Conservation (phyloP, 2,888 invertebrate species). For the Pristionchus fissidentatus region DNA sequence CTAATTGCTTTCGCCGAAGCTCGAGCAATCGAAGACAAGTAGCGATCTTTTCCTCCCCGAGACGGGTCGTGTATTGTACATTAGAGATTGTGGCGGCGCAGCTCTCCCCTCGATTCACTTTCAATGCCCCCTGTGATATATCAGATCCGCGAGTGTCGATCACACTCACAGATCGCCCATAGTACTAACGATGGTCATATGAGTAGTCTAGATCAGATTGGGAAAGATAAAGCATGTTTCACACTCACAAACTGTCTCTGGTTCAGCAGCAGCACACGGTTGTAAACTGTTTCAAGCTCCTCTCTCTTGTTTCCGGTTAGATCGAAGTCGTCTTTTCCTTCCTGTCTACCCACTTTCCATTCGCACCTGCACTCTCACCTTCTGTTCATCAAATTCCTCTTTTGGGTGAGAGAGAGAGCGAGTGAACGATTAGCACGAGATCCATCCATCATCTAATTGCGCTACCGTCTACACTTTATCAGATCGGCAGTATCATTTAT, state of each 20-base stretch:
- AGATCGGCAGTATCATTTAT: slow-evolving; percentile 31
- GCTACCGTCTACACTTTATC: background rate
- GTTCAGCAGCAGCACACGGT: background rate
- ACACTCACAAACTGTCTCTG: background rate
- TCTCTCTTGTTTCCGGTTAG: slow-evolving; percentile 44
- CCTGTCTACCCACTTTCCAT: slow-evolving; percentile 17
- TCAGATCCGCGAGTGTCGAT: background rate
- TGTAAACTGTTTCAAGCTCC: slow-evolving; percentile 12
- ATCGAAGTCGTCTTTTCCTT: slow-evolving; percentile 31
- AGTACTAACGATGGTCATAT: slow-evolving; percentile 3
- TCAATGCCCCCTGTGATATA: slow-evolving; percentile 42
- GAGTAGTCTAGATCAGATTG: slow-evolving; percentile 32
- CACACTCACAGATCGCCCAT: background rate
- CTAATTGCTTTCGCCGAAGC: slow-evolving; percentile 41
- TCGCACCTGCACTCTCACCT: slow-evolving; percentile 12
- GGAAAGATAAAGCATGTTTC: slow-evolving; percentile 36
- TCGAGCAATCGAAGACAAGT: background rate
- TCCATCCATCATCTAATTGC: background rate
- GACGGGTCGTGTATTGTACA: slow-evolving; percentile 4
- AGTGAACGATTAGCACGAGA: slow-evolving; percentile 28
- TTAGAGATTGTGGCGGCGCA: background rate
- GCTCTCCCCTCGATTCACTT: slow-evolving; percentile 4
- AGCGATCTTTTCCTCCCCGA: background rate
- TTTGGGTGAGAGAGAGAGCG: background rate
- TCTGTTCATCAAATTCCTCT: slow-evolving; percentile 30